phyloP scores from a whole-genome alignment of 2,113 vertebrate genomes.

The Heptranchias perlo region DNA sequence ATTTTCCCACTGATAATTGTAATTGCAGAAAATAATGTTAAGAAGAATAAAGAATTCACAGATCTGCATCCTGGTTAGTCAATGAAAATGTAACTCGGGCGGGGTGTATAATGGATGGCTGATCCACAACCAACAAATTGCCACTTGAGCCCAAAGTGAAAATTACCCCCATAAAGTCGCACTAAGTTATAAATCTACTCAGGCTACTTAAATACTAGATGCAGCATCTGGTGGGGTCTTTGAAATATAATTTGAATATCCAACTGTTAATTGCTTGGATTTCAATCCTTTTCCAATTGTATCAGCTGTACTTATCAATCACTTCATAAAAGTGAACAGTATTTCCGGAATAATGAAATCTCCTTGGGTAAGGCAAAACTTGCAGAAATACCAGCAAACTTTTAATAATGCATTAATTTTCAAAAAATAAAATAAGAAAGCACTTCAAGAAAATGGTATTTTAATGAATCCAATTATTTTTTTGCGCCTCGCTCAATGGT shows the following conservation, averaged over 20 bases:
- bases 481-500: neutral
- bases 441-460: neutral
- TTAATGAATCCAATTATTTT: neutral
- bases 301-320: neutral
- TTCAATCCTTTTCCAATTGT: neutral
- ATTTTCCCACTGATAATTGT: neutral
- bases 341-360: neutral
- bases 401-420: neutral
- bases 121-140: neutral
- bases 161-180: neutral
- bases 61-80: neutral
- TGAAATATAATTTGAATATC: neutral
- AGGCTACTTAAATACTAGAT: neutral
- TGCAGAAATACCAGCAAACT: neutral
- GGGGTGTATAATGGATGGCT: neutral
- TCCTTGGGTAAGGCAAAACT: neutral
- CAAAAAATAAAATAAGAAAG: neutral
- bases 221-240: neutral
- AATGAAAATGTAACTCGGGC: neutral
- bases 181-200: neutral
- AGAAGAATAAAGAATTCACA: neutral
- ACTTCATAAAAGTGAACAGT: neutral
- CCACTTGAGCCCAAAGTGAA: neutral
- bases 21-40: neutral
- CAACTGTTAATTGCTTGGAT: neutral